Evolutionary conservation across 53 echinoderm and acorn worm species (phyloP), one percentile per base, ranked within the genome.

Genomic region (Paracentrotus lividus): DNA sequence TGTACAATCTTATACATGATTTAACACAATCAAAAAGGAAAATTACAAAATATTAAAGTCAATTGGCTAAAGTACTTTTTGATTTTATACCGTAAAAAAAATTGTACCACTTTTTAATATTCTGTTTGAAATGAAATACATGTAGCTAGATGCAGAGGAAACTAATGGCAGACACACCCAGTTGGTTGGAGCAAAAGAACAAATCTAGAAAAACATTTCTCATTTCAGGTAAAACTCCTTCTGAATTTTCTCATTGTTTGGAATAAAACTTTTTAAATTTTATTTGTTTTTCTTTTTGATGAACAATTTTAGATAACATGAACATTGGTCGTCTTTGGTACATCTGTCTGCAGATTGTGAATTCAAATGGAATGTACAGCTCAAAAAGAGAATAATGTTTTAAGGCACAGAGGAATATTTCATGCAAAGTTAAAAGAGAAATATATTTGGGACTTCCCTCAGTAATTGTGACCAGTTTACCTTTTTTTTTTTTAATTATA

Each of bases 401-500:
- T 81, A 81, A 81, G 81, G 81, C 81, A 81, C 81, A 81, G 81
- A 45, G 47, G 76, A 47, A 81, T 81, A 47, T 81, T 81, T 81
- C 81, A 47, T 51, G 47, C 9, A 81, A 47, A 81, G 10, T 12
- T 81, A 5, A 26, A 81, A n/a, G n/a, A n/a, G 81, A 1, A 81
- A n/a, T 81, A n/a, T 26, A 45, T 7, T 47, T 2, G 14, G 13
- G 42, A 36, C 21, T 42, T 76, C 38, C 76, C 27, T 45, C 23
- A 18, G 45, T 47, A 81, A 15, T 26, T 81, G 47, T 81, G 81
- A 81, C 81, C 81, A 78, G 23, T 44, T n/a, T 24, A 24, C 21
- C 16, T 45, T n/a, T 78, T 45, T 40, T 23, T 77, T 77, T 42
- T 40, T 23, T 42, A 10, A 45, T 47, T 42, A 4, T 77, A 59